A percentile compares a stretch with the other conserved stretches of the same genome.
Conservation (phyloP, 2,797 vertebrate genomes). For the Buphagus erythrorhynchus region DNA sequence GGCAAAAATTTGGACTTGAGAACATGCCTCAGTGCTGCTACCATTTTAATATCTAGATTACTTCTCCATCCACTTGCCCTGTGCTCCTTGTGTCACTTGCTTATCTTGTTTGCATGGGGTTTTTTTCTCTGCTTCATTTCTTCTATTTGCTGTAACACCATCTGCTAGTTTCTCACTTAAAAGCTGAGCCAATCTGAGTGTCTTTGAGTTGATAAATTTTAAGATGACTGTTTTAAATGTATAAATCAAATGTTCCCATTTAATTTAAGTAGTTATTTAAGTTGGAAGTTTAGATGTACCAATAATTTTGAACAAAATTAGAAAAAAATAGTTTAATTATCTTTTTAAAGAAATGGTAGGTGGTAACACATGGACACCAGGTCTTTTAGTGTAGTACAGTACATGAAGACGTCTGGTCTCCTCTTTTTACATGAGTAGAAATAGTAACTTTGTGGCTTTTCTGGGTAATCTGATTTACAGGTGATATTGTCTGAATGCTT, state of each 20-base stretch:
- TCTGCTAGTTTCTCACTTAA: background rate
- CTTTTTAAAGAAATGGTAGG: background rate
- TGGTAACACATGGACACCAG: background rate
- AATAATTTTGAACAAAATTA: background rate
- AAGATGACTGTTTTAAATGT: background rate
- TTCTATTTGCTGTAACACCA: background rate
- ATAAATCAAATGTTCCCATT: background rate
- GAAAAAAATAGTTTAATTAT: fast-evolving
- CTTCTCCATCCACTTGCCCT: background rate
- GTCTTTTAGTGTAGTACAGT: background rate
- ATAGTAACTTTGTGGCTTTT: background rate
- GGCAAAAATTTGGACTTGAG: background rate
- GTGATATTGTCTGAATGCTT: background rate
- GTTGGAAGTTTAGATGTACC: background rate
- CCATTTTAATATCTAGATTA: background rate
- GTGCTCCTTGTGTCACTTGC: background rate
- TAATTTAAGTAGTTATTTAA: background rate
- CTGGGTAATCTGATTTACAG: background rate
- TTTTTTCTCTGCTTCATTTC: background rate
- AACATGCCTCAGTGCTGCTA: too few species aligned
- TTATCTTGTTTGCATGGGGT: background rate
- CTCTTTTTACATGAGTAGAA: background rate
- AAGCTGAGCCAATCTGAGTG: background rate
- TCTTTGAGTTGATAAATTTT: background rate
- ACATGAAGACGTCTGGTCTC: background rate